Evolutionary conservation across 2,113 vertebrate genomes (phyloP), one percentile per base, ranked within the genome.

Genomic region (Zonotrichia leucophrys): DNA sequence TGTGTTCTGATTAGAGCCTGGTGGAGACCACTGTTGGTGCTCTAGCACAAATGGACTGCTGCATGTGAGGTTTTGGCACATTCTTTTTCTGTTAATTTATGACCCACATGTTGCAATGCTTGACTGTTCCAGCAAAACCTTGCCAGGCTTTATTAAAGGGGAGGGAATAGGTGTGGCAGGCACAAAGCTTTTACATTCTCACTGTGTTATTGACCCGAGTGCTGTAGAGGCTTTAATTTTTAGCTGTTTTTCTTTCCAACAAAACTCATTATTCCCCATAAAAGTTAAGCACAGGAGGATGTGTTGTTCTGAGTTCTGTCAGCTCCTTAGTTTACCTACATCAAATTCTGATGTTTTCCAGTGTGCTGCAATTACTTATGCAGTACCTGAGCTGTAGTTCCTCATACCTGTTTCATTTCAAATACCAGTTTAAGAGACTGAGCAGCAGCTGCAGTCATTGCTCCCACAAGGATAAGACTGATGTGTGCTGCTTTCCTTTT

Each of bases 81-180:
- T 78, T 31, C 31, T 56, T 82, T 83, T 81, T 59, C 31, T 68
- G 11, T 53, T 70, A 28, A 56, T 92, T 77, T 90, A 94, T 81
- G 39, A 55, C 46, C 86, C 42, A 59, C 30, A 7, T 73, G 75
- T 69, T 87, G 60, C 42, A 69, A 10, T n/a, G 46, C 19, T 83
- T 72, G 63, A 41, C 59, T 92, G 4, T 37, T 80, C 11, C 75
- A 79, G 64, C 33, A 37, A 47, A 83, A 53, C 72, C 28, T 50
- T 85, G 46, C 55, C 64, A 70, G 67, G 18, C 35, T 74, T 83
- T 79, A 59, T 91, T 88, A 73, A 74, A 50, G 46, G 68, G 55
- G 59, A 92, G 81, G 88, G 79, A 88, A 37, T 90, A 93, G 83
- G 72, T 86, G 88, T 83, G 83, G 79, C 79, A 92, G 72, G 39